Conservation (phyloP, 35 echinoderm and acorn worm species). For the Ophioderma brevispina region DNA sequence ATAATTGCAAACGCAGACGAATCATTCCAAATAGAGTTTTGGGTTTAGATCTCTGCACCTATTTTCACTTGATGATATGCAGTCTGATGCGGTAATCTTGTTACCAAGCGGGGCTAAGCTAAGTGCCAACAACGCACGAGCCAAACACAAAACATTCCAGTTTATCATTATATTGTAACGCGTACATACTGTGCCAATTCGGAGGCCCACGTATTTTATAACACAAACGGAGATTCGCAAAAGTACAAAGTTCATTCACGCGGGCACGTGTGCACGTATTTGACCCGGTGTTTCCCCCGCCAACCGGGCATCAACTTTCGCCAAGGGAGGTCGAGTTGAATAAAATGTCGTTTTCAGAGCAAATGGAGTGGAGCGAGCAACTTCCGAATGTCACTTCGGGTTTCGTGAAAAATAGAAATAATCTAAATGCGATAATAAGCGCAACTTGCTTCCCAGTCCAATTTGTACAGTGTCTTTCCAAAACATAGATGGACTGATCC, state of each 20-base stretch:
- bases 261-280: neutral
- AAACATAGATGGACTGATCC: neutral
- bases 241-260: neutral
- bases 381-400: neutral
- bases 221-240: neutral
- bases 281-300: neutral
- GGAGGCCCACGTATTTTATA: neutral
- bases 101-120: too few relatives aligned
- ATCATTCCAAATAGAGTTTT: too few relatives aligned
- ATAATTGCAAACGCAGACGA: too few relatives aligned
- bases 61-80: too few relatives aligned
- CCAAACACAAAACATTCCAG: too few relatives aligned
- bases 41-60: too few relatives aligned
- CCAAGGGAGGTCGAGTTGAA: neutral
- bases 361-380: too few relatives aligned
- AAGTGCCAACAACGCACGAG: too few relatives aligned
- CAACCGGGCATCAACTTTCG: neutral
- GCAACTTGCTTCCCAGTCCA: neutral
- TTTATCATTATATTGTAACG: too few relatives aligned
- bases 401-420: neutral
- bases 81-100: too few relatives aligned
- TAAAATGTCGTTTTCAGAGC: too few relatives aligned
- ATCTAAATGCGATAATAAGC: neutral
- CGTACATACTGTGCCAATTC: too few relatives aligned
- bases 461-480: neutral